Percentiles rank a stretch among this genome's conserved stretches.
Conservation (phyloP, 2,888 invertebrate genomes). For the Noctuana brunneofusca region DNA sequence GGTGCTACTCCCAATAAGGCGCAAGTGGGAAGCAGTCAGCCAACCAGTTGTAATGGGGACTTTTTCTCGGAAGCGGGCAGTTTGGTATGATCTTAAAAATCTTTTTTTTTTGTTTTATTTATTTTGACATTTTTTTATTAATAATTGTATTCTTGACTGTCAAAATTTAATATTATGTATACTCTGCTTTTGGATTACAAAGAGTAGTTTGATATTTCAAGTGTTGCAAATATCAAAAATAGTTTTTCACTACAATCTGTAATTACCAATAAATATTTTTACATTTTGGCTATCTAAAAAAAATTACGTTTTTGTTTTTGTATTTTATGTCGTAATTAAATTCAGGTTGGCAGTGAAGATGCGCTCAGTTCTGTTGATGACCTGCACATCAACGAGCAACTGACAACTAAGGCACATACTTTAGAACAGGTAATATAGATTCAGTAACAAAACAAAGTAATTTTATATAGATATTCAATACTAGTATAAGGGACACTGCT, state of each 20-base stretch:
- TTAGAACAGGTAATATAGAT: slow-evolving; percentile 65
- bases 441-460: not conserved
- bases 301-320: too few species aligned
- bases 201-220: too few species aligned
- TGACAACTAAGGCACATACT: slow-evolving; percentile 67
- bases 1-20: slow-evolving; percentile 64
- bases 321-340: not conserved
- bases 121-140: too few species aligned
- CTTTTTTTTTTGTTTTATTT: not conserved
- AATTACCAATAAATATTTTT: too few species aligned
- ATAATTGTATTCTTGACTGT: too few species aligned
- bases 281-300: too few species aligned
- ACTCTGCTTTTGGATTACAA: too few species aligned
- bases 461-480: too few species aligned
- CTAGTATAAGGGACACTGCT: too few species aligned
- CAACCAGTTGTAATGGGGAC: slow-evolving; percentile 76
- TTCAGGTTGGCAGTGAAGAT: slow-evolving; percentile 85
- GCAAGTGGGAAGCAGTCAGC: slow-evolving; percentile 67
- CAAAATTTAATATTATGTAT: too few species aligned
- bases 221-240: too few species aligned
- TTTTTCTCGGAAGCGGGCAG: slow-evolving; percentile 83
- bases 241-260: too few species aligned
- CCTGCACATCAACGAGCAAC: slow-evolving; percentile 71
- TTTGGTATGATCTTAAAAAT: slow-evolving; percentile 69
- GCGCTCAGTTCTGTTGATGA: slow-evolving; percentile 82